A percentile compares a stretch with the other conserved stretches of the same genome.
Conservation (phyloP, 2,888 invertebrate genomes). For the Eupithecia tripunctaria region DNA sequence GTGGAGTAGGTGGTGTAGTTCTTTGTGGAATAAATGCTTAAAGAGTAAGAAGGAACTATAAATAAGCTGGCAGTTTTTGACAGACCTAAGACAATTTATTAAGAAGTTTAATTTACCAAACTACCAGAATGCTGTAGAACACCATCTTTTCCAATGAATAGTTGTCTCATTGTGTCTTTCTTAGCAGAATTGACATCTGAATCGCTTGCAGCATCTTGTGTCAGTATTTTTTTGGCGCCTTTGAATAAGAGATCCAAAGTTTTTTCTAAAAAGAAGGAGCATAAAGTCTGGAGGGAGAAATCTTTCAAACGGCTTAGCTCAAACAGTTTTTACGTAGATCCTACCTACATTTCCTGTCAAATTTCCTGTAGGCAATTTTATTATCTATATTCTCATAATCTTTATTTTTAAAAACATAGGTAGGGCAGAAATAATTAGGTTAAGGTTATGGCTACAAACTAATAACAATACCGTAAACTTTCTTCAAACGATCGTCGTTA, state of each 20-base stretch:
- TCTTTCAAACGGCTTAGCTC: background rate
- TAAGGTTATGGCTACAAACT: background rate
- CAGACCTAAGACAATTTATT: background rate
- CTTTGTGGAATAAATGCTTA: background rate
- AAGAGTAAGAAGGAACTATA: background rate
- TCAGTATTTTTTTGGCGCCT: conserved; percentile 66
- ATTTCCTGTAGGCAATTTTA: background rate
- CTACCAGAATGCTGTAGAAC: conserved; percentile 61
- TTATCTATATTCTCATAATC: no score
- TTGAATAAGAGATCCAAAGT: conserved; percentile 68
- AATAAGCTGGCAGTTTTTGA: background rate
- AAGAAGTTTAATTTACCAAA: conserved; percentile 55
- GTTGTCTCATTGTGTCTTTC: conserved; percentile 70
- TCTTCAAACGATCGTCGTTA: conserved; percentile 69
- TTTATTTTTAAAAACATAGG: no score
- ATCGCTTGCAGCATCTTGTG: conserved; percentile 39
- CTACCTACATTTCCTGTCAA: no score
- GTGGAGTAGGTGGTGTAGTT: background rate
- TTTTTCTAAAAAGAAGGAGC: conserved; percentile 61
- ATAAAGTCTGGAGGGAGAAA: background rate
- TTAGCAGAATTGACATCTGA: conserved; percentile 43
- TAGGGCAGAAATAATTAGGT: background rate
- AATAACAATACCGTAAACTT: conserved; percentile 69
- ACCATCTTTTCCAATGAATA: conserved; percentile 72
- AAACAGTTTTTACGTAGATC: no score